Evolutionary conservation across 1,140 invertebrate species (phyloP).

Genomic region (Euura saliciscinereae): DNA sequence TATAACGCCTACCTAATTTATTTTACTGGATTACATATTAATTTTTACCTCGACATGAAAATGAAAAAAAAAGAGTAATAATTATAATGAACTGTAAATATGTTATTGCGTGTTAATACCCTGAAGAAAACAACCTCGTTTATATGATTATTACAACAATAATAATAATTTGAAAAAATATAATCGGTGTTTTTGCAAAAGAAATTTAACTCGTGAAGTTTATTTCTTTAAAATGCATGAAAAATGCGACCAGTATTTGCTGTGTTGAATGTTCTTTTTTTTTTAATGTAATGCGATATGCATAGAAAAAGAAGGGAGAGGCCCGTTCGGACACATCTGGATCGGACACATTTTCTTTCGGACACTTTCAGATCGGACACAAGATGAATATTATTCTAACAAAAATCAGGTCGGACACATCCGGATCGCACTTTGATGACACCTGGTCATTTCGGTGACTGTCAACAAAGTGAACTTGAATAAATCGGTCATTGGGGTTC

Average conservation of each 20-base stretch:
- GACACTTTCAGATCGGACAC: no score
- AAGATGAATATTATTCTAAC: no score
- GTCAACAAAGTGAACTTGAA: no score
- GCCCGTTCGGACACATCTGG: no score
- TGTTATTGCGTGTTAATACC: constrained; percentile 31
- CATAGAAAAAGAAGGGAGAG: constrained; percentile 14
- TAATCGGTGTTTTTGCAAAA: constrained; percentile 3
- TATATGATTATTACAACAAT: background rate
- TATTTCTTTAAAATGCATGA: constrained; percentile 18
- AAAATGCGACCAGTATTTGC: constrained; percentile 31
- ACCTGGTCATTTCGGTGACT: no score
- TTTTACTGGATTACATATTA: constrained; percentile 22
- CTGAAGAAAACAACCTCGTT: background rate
- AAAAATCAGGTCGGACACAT: no score
- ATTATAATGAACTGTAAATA: constrained; percentile 26
- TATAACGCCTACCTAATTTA: constrained; percentile 14
- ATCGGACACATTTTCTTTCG: no score
- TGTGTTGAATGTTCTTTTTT: constrained; percentile 8
- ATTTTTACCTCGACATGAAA: constrained; percentile 33
- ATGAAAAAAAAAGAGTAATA: constrained; percentile 5
- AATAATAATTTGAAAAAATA: background rate
- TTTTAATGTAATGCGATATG: constrained; percentile 20
- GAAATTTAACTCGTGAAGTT: background rate
- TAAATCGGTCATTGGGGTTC: no score
- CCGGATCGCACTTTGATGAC: no score